Evolutionary conservation across 2,113 vertebrate genomes (phyloP).

Genomic region (Struthidea cinerea): DNA sequence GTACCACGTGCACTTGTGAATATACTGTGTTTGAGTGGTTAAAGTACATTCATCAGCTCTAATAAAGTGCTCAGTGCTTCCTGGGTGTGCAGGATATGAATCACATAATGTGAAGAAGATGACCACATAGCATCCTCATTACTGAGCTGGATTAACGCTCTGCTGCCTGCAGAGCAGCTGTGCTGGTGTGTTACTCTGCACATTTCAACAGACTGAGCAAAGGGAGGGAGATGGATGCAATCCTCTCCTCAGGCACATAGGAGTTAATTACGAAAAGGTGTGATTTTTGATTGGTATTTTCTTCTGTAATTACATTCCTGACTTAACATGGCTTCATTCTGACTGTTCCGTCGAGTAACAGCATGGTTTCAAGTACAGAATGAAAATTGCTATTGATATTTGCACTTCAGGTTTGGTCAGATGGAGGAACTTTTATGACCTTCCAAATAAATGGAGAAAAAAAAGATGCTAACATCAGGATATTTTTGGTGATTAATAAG

Average conservation of each 20-base stretch:
- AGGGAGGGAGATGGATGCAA: not conserved
- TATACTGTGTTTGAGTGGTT: not conserved
- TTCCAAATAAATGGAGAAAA: not conserved
- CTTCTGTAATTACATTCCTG: not conserved
- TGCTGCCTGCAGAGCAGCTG: constrained; percentile 35
- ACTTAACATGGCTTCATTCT: not conserved
- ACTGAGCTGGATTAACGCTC: not conserved
- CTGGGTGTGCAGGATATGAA: constrained; percentile 36
- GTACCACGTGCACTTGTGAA: not conserved
- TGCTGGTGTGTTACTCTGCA: not conserved
- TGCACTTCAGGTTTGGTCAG: not conserved
- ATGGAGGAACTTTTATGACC: not conserved
- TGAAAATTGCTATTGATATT: not conserved
- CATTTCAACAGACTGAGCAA: not conserved
- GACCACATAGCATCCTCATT: constrained; percentile 23
- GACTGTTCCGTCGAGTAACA: not conserved
- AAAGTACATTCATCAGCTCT: not conserved
- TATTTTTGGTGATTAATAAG: not conserved
- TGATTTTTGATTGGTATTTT: not conserved
- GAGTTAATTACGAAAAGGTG: constrained; percentile 11
- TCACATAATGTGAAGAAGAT: constrained; percentile 39
- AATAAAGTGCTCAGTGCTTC: constrained; percentile 19
- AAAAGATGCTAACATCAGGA: not conserved
- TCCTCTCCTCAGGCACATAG: not conserved
- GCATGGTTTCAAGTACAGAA: not conserved